Conservation (phyloP, 35 echinoderm and acorn worm species). For the Stichopus chloronotus region DNA sequence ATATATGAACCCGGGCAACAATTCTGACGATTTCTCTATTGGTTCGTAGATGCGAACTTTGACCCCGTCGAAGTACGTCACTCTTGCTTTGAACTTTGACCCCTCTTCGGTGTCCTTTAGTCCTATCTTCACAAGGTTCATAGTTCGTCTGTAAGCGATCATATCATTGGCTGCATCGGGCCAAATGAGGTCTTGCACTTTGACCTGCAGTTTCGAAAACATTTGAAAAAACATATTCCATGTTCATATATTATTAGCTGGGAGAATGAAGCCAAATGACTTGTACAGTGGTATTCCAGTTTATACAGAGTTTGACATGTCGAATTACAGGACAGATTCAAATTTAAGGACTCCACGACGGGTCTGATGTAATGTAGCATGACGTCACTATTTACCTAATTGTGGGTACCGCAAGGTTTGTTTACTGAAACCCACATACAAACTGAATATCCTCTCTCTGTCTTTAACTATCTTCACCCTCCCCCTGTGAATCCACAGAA, state of each 20-base stretch:
- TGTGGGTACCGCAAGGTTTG: too few relatives aligned
- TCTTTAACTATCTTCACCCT: too few relatives aligned
- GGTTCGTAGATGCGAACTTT: constrained; percentile 60
- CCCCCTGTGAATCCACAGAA: too few relatives aligned
- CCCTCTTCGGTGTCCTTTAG: not conserved
- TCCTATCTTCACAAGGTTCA: not conserved
- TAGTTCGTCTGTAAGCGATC: not conserved
- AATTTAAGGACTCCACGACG: too few relatives aligned
- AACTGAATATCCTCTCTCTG: too few relatives aligned
- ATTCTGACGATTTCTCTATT: not conserved
- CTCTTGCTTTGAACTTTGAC: constrained; percentile 31
- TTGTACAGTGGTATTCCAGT: too few relatives aligned
- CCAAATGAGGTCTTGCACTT: constrained; percentile 1
- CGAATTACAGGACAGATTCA: too few relatives aligned
- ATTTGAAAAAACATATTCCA: not conserved
- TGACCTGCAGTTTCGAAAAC: not conserved
- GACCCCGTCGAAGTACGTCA: constrained; percentile 36
- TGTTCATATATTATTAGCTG: not conserved
- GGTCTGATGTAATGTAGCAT: too few relatives aligned
- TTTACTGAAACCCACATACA: too few relatives aligned
- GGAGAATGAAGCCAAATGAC: not conserved
- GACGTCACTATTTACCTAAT: too few relatives aligned
- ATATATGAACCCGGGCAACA: constrained; percentile 42
- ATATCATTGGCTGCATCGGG: constrained; percentile 35
- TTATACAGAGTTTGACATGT: too few relatives aligned